These are phyloP conservation scores for Caenorhabditis sp. DNA, from an alignment of 2,888 invertebrate genomes.

Conservation along the genomic window DNA sequence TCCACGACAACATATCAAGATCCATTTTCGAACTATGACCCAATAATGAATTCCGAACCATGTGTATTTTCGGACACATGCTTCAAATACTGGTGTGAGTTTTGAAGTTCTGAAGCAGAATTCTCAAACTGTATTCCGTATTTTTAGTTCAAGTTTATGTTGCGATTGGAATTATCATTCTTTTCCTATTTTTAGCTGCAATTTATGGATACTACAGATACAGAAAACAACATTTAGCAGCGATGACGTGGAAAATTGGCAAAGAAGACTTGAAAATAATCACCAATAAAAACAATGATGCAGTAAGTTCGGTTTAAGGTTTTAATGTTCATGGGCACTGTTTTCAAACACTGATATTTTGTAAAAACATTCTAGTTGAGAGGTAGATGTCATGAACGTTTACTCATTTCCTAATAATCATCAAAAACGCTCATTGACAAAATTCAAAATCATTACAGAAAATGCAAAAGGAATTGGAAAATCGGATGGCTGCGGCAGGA, in stretches of 20 bases:
- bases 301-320: slow-evolving; percentile 27
- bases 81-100: slow-evolving; percentile 26
- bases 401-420: too few relatives aligned
- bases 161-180: not conserved
- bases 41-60: slow-evolving; percentile 11
- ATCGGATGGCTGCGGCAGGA: slow-evolving; percentile 3
- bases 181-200: not conserved
- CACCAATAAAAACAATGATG: slow-evolving; percentile 52
- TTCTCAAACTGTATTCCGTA: not conserved
- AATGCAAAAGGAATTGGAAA: slow-evolving; percentile 39
- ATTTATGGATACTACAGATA: not conserved
- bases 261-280: slow-evolving; percentile 62
- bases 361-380: too few relatives aligned
- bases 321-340: too few relatives aligned
- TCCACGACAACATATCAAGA: slow-evolving; percentile 2
- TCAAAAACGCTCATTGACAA: too few relatives aligned
- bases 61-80: slow-evolving; percentile 21
- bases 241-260: slow-evolving; percentile 53
- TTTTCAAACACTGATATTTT: too few relatives aligned
- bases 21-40: slow-evolving; percentile 16
- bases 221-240: not conserved
- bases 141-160: not conserved
- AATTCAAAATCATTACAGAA: too few relatives aligned
- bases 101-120: not conserved
- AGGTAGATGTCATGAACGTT: too few relatives aligned